phyloP scores from a whole-genome alignment of 2,888 invertebrate genomes.

The Agonopterix arenella region DNA sequence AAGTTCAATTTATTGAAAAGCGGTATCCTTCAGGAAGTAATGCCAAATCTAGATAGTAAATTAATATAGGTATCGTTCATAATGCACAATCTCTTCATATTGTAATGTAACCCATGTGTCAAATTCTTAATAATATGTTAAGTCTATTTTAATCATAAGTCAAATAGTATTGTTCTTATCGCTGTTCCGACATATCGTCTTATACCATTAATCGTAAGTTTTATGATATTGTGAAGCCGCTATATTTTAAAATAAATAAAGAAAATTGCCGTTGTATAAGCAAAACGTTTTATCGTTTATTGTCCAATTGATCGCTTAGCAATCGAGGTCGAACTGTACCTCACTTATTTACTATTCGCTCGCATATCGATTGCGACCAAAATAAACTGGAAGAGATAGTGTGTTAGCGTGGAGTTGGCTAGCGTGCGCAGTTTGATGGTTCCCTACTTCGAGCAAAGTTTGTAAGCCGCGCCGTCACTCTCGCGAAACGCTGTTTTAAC shows the following conservation, averaged over 20 bases:
- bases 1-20: constrained; percentile 20
- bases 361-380: constrained; percentile 66
- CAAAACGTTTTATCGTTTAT: constrained; percentile 72
- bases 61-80: constrained; percentile 41
- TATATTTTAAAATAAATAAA: constrained; percentile 78
- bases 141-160: constrained; percentile 57
- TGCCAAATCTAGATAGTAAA: constrained; percentile 57
- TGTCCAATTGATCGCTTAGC: constrained; percentile 59
- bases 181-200: constrained; percentile 75
- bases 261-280: constrained; percentile 74
- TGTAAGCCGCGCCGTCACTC: constrained; percentile 18
- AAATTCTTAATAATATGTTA: constrained; percentile 56
- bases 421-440: constrained; percentile 49
- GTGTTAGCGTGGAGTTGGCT: constrained; percentile 67
- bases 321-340: constrained; percentile 53
- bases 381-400: constrained; percentile 73
- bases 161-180: constrained; percentile 67
- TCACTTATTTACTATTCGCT: constrained; percentile 55
- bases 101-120: constrained; percentile 67
- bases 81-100: constrained; percentile 49
- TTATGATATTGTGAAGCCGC: constrained; percentile 72
- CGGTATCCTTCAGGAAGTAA: constrained; percentile 74
- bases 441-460: constrained; percentile 25
- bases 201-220: constrained; percentile 69
- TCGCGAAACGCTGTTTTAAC: constrained; percentile 42